Base-by-base conservation (phyloP, 2,888 invertebrate genomes). In the Elmis aenea region DNA sequence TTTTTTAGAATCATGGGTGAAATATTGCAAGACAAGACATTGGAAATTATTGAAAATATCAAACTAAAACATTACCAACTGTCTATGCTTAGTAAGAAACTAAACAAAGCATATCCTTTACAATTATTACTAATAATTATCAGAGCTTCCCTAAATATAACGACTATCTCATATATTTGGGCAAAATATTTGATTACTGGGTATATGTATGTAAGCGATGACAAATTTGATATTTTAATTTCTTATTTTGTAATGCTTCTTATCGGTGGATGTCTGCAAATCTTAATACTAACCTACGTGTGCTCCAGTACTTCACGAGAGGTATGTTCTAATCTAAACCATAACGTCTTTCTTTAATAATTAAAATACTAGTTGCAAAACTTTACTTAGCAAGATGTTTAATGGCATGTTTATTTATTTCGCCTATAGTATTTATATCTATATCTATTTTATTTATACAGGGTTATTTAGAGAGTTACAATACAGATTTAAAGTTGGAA, bases 291-390 rank as follows among this genome's bases (percentile, higher is more conserved):
- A 12, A 15, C 22, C 10, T 13, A 6, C 2, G 21, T 33, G 10
- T 38, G 38, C 18, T 28, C 38, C 2, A 33, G 21, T 14, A 38
- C 38, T 13, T 10, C 33, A 5, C 20, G 26, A 12, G 28, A 38
- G 21, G 38, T 33, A 29, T 29, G 22, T 1, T n/a, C 10, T 9
- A 11, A 21, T 3, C 3, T 10, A 4, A 9, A n/a, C n/a, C n/a
- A n/a, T n/a, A n/a, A n/a, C n/a, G n/a, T n/a, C n/a, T n/a, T n/a
- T n/a, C n/a, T n/a, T n/a, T n/a, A n/a, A n/a, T n/a, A n/a, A n/a
- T n/a, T n/a, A n/a, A n/a, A n/a, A n/a, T n/a, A n/a, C n/a, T n/a
- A n/a, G n/a, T n/a, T n/a, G n/a, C n/a, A n/a, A n/a, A n/a, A n/a
- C n/a, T n/a, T n/a, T n/a, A n/a, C n/a, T n/a, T n/a, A n/a, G n/a